Conservation (phyloP, 2,888 invertebrate species). For the Cacoxenus indagator region DNA sequence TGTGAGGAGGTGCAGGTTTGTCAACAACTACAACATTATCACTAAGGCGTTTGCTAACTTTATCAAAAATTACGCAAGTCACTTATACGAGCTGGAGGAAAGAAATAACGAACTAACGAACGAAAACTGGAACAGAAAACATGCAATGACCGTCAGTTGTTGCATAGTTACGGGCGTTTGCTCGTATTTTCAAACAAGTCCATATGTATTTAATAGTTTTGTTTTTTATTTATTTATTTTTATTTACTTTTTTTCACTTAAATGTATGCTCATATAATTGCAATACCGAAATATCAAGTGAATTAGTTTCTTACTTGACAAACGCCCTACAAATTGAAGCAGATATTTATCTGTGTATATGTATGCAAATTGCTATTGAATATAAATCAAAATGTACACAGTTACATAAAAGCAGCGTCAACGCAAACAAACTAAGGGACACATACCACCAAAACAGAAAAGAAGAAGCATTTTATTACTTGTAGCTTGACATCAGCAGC, state of each 20-base stretch:
- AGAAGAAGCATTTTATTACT: slow-evolving; percentile 5
- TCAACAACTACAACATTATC: neutral
- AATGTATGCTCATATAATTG: too few species aligned
- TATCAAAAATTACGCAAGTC: slow-evolving; percentile 1
- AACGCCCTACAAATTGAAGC: neutral
- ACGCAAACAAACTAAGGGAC: neutral
- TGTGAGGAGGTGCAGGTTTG: neutral
- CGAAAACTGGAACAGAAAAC: neutral
- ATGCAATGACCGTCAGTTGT: neutral
- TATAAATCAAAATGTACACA: neutral
- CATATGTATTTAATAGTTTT: too few species aligned
- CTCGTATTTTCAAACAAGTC: too few species aligned
- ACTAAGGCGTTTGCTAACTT: neutral
- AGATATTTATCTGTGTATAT: neutral
- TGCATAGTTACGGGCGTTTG: neutral
- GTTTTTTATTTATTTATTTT: too few species aligned
- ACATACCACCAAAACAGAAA: too few species aligned
- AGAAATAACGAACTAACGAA: neutral
- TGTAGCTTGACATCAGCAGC: neutral
- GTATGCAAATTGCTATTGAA: neutral
- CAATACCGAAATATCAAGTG: too few species aligned
- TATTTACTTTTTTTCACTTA: too few species aligned
- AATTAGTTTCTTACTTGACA: too few species aligned
- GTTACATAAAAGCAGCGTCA: neutral
- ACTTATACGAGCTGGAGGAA: neutral